Base-by-base conservation (phyloP, 2,797 vertebrate species). In the Argya squamiceps region DNA sequence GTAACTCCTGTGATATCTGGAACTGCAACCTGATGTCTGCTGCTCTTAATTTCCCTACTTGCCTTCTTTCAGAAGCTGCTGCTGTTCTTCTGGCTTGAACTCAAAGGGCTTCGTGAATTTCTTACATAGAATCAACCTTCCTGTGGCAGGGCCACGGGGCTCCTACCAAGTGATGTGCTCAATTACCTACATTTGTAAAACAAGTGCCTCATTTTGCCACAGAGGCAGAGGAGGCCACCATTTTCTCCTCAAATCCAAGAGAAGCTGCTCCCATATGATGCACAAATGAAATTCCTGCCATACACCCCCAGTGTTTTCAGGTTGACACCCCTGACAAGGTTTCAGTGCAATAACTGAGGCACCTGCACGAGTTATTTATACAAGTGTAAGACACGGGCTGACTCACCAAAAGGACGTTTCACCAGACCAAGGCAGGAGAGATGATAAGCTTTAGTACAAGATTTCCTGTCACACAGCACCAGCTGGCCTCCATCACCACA, bases 391-490 rank as follows among this genome's bases (percentile, higher is more conserved):
- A 56, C 27, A n/a, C 8, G 65, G 81, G 47, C 11, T 4, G 8
- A 97, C 98, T 98, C 97, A 99, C 99, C 99, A 19, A 99, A 99
- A 13, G 99, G 99, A 69, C 99, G 98, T 97, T 99, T 99, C 97
- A 98, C 98, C 96, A 99, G 98, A 93, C 99, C 99, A 58, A 99
- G 98, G 91, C 99, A 99, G 94, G 98, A 98, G 84, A 99, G 98
- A 97, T 99, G 99, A 94, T 99, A 99, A 5, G 99, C 99, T 98
- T 99, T 99, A 97, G 99, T 99, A 97, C 99, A 99, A 77, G 97
- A 98, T 96, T 99, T 99, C 94, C 98, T 99, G 97, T 98, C 99
- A 4, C 99, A 99, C 50, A 99, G 94, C 14, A 99, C 99, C 96
- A 99, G 98, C 96, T 99, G 98, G 3, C 99, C 99, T 12, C 99